Conservation (phyloP, 2,888 invertebrate species). For the Mycalesis mineus region DNA sequence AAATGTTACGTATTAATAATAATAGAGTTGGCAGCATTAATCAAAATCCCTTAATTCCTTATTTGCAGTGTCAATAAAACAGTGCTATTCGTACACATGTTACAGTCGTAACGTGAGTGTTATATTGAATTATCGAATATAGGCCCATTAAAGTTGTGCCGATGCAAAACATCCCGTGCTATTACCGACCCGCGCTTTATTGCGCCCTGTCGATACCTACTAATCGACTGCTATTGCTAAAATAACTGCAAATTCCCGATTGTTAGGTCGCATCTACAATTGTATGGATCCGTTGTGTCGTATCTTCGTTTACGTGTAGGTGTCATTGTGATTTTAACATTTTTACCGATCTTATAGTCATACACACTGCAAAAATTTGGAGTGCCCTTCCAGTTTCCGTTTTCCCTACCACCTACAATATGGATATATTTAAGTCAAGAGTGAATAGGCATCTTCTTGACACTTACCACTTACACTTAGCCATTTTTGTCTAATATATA, state of each 20-base stretch:
- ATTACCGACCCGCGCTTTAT: conserved; percentile 61
- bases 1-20: too few species aligned
- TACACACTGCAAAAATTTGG: too few species aligned
- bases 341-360: too few species aligned
- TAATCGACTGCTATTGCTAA: conserved; percentile 73
- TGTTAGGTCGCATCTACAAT: conserved; percentile 10
- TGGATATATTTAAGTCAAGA: too few species aligned
- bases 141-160: conserved; percentile 68
- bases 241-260: conserved; percentile 57
- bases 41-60: background rate
- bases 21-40: background rate
- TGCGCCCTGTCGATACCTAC: conserved; percentile 66
- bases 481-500: too few species aligned
- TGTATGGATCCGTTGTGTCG: too few species aligned
- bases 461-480: too few species aligned
- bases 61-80: conserved; percentile 12
- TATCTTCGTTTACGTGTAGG: too few species aligned
- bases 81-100: conserved; percentile 20
- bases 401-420: too few species aligned
- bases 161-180: conserved; percentile 76
- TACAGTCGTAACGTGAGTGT: conserved; percentile 23
- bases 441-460: too few species aligned
- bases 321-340: too few species aligned
- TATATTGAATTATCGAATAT: conserved; percentile 67
- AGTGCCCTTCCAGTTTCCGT: too few species aligned